These are phyloP conservation scores for Dasyornis broadbenti DNA, from an alignment of 2,113 vertebrate species.

Conservation along the genomic window DNA sequence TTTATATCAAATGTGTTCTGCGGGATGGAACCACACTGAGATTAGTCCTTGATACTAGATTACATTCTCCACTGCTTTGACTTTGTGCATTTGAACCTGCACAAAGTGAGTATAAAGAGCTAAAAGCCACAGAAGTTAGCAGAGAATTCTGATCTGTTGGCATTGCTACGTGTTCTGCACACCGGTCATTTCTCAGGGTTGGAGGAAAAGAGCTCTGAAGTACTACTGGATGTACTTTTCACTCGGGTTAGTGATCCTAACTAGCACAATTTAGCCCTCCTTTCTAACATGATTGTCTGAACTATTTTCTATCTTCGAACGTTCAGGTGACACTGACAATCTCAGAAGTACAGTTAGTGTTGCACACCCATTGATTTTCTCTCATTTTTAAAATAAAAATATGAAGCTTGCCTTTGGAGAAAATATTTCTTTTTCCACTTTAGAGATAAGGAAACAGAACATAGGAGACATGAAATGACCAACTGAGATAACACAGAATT, in stretches of 20 bases:
- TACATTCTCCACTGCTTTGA: not conserved
- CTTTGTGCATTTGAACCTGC: not conserved
- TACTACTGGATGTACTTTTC: not conserved
- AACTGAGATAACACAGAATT: not conserved
- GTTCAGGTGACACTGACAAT: not conserved
- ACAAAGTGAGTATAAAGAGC: not conserved
- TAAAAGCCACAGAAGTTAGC: not conserved
- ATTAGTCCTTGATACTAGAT: not conserved
- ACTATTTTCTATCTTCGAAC: not conserved
- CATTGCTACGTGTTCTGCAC: not conserved
- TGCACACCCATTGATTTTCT: not conserved
- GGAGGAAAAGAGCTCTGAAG: not conserved
- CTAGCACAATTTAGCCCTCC: not conserved
- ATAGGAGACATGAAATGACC: not conserved
- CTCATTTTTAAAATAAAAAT: not conserved
- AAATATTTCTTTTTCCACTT: not conserved
- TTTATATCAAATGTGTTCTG: not conserved
- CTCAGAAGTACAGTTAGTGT: not conserved
- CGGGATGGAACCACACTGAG: not conserved
- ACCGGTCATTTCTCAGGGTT: not conserved
- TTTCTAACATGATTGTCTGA: not conserved
- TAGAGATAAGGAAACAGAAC: not conserved
- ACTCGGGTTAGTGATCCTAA: not conserved
- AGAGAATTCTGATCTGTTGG: not conserved
- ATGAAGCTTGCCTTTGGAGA: not conserved